Evolutionary conservation across 2,113 vertebrate genomes (phyloP).

Genomic region (Limnothrissa miodon): DNA sequence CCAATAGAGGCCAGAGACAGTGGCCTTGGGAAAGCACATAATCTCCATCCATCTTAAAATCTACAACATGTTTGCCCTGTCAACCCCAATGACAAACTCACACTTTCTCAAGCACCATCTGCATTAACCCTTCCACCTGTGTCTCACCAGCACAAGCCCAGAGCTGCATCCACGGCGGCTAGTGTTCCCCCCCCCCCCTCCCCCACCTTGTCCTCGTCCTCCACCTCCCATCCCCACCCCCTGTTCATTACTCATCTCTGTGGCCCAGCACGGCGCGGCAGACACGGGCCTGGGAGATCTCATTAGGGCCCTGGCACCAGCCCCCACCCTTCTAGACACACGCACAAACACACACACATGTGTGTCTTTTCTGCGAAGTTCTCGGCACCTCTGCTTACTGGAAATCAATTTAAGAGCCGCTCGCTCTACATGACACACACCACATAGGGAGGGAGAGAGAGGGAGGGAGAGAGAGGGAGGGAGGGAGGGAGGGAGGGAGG

Average conservation of each 20-base stretch:
- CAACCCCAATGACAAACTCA: neutral
- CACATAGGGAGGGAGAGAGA: neutral
- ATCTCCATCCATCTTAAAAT: neutral
- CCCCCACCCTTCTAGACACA: conserved; percentile 8
- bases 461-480: neutral
- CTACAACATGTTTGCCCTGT: neutral
- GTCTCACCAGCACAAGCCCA: neutral
- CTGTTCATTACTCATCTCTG: conserved; percentile 41
- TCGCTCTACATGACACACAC: neutral
- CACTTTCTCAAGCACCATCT: neutral
- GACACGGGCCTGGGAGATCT: conserved; percentile 40
- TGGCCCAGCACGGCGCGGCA: neutral
- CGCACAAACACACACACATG: neutral
- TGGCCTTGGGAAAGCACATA: neutral
- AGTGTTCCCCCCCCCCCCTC: neutral
- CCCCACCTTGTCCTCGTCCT: neutral
- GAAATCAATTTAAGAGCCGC: neutral
- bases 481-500: neutral
- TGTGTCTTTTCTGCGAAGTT: neutral
- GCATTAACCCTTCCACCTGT: neutral
- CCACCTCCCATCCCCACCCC: conserved; percentile 15
- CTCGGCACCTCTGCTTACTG: neutral
- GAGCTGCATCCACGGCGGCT: neutral
- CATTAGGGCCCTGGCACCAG: conserved; percentile 36
- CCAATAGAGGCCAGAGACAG: neutral